These are phyloP conservation scores for Blastobasis adustella DNA, from an alignment of 2,888 invertebrate genomes.

Conservation along the genomic window DNA sequence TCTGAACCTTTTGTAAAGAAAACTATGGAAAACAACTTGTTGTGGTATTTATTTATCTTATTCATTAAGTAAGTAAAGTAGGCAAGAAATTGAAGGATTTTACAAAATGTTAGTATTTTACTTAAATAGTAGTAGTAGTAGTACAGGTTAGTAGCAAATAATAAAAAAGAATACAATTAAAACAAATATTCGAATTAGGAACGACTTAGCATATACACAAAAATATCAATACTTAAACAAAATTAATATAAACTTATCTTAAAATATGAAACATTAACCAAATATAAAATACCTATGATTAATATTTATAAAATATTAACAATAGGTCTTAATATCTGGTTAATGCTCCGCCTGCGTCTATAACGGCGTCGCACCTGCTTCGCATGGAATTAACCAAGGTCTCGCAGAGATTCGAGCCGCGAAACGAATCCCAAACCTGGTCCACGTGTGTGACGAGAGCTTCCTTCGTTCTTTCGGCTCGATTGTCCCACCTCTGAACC, in stretches of 20 bases:
- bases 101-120: neutral
- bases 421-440: slow-evolving; percentile 2
- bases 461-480: slow-evolving; percentile 3
- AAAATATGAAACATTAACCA: neutral
- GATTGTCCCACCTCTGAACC: slow-evolving; percentile 8
- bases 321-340: slow-evolving; percentile 6
- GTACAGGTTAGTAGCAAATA: neutral
- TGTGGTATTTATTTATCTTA: too few species aligned
- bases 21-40: too few species aligned
- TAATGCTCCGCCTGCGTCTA: neutral
- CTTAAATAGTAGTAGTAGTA: neutral
- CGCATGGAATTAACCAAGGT: neutral
- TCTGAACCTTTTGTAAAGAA: too few species aligned
- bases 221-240: neutral
- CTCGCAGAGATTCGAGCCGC: neutral
- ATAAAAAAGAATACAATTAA: neutral
- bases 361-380: neutral
- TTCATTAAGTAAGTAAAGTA: neutral
- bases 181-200: neutral
- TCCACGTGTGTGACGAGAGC: slow-evolving; percentile 1
- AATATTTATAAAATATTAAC: too few species aligned
- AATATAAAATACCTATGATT: neutral
- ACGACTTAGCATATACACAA: neutral
- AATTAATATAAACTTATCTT: neutral
- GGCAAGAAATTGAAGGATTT: neutral